These are phyloP conservation scores for Tauraco hartlaubi DNA, from an alignment of 2,797 vertebrate genomes.

Conservation along the genomic window DNA sequence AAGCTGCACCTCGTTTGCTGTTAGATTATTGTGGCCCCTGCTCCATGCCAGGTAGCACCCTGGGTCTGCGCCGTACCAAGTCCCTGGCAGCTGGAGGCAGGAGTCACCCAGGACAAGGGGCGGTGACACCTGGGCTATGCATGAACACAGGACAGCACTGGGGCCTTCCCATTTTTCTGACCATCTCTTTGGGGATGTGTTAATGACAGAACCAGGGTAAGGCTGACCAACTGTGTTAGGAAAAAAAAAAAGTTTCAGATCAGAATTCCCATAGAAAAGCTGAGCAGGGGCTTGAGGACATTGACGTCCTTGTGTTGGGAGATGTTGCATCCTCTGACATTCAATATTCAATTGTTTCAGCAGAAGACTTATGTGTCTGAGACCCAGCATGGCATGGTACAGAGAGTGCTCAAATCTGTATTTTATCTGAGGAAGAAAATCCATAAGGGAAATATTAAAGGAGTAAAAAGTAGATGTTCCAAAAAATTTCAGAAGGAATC, in stretches of 20 bases:
- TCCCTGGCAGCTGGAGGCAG: background rate
- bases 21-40: background rate
- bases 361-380: background rate
- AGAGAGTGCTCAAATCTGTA: background rate
- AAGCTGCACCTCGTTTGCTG: background rate
- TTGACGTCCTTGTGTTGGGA: background rate
- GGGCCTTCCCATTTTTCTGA: background rate
- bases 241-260: background rate
- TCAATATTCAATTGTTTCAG: background rate
- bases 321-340: background rate
- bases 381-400: background rate
- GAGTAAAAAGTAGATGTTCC: background rate
- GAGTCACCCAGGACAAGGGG: background rate
- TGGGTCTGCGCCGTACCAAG: background rate
- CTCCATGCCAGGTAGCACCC: background rate
- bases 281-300: accelerated
- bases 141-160: background rate
- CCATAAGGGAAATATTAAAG: background rate
- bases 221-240: background rate
- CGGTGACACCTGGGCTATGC: accelerated
- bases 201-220: background rate
- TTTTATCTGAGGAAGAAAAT: background rate
- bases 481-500: background rate
- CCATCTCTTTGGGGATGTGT: background rate
- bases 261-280: background rate